Evolutionary conservation across 1,140 invertebrate genomes (phyloP).

Genomic region (Pogonus chalceus): DNA sequence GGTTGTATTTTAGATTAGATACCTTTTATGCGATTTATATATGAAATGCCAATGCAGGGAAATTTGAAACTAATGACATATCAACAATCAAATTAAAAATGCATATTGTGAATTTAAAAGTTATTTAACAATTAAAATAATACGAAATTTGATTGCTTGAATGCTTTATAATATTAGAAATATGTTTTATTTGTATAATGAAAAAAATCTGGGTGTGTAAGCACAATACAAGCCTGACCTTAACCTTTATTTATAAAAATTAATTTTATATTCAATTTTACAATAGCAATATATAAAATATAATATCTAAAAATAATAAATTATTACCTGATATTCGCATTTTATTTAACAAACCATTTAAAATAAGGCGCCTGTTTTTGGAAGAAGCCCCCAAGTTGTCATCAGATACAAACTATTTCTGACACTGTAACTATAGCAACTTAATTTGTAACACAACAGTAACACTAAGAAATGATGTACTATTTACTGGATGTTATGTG

Average conservation of each 20-base stretch:
- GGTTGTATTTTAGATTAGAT: too few species aligned
- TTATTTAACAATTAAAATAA: too few species aligned
- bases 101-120: too few species aligned
- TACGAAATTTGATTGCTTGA: too few species aligned
- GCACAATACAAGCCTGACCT: not conserved
- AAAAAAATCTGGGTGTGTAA: not conserved
- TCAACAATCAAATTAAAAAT: not conserved
- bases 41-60: not conserved
- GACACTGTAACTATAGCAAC: not conserved
- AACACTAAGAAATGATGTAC: not conserved
- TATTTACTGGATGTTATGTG: too few species aligned
- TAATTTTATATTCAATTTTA: not conserved
- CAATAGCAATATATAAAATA: not conserved
- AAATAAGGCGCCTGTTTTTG: not conserved
- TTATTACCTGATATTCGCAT: not conserved
- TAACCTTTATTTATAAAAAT: not conserved
- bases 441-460: not conserved
- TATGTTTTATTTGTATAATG: too few species aligned
- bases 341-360: not conserved
- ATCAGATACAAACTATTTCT: not conserved
- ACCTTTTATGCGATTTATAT: too few species aligned
- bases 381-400: not conserved
- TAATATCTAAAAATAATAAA: not conserved
- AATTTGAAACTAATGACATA: slow-evolving; percentile 1
- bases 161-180: too few species aligned